Evolutionary conservation across 2,888 invertebrate genomes (phyloP), one percentile per base, ranked within the genome.

Genomic region (Drosophila infuscata): DNA sequence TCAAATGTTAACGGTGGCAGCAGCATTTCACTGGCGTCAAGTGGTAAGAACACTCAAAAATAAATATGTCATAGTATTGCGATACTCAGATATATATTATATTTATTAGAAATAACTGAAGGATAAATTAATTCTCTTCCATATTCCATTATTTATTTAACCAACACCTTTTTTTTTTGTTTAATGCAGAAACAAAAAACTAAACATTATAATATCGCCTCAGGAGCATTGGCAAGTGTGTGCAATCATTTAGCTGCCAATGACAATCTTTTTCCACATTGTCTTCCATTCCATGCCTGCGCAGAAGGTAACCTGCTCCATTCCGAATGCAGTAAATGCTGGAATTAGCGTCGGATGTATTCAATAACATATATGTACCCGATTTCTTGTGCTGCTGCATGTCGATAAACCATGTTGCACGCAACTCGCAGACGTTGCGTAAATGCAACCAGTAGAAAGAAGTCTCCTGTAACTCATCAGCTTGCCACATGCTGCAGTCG

Each of bases 221-320:
- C 20, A 70, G 15, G 1, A 59, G 9, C 8, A 11, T 46, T n/a
- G 74, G 71, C 57, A 81, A 57, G 15, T 72, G 64, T 1, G 76
- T 80, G 78, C 85, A 91, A 66, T 90, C 79, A 43, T 72, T 82
- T 4, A 82, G 17, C n/a, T 81, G 69, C 82, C 90, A 87, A 17
- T 74, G 76, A 12, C 87, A 87, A 30, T 57, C 43, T 1, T n/a
- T 9, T 0, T 15, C 29, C 5, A 2, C 0, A 3, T 29, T n/a
- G 1, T 1, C 20, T 17, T 33, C 17, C 9, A 36, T 32, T n/a
- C n/a, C 32, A 41, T 29, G 38, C 36, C 8, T 4, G 15, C 29
- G 20, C 11, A 17, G 30, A 8, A 74, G 61, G 41, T 75, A 63
- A 9, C 52, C 71, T 6, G 46, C 2, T 0, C 70, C 76, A 0